Evolutionary conservation across 2,797 vertebrate genomes (phyloP).

Genomic region (Tokudaia tokunoshimensis): DNA sequence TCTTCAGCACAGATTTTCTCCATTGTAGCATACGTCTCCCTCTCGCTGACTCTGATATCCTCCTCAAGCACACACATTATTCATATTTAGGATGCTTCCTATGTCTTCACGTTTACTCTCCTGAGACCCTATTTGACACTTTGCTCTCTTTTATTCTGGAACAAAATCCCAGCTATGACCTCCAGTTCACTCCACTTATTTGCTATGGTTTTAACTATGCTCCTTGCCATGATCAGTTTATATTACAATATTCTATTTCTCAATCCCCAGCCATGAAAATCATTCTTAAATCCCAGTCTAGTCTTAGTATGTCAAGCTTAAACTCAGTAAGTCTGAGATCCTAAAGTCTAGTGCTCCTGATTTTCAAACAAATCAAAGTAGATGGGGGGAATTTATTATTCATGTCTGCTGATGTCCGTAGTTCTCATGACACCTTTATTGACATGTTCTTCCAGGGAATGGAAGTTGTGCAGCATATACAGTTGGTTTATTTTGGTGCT

Average conservation of each 20-base stretch:
- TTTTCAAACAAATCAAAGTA: conserved; percentile 27
- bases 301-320: background rate
- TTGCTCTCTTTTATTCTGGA: background rate
- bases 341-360: background rate
- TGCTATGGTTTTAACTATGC: background rate
- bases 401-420: background rate
- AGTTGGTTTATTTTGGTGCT: background rate
- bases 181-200: background rate
- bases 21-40: background rate
- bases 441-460: background rate
- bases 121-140: conserved; percentile 5
- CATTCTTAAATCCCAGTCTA: background rate
- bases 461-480: background rate
- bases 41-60: background rate
- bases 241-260: conserved; percentile 4
- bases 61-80: background rate
- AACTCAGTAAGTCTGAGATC: conserved; percentile 18
- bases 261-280: background rate
- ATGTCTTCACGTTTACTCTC: background rate
- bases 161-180: background rate
- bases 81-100: background rate
- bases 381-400: background rate
- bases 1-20: background rate
- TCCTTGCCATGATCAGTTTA: background rate
- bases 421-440: background rate